phyloP scores from a whole-genome alignment of 2,113 vertebrate genomes.

The Paedocypris sp. region DNA sequence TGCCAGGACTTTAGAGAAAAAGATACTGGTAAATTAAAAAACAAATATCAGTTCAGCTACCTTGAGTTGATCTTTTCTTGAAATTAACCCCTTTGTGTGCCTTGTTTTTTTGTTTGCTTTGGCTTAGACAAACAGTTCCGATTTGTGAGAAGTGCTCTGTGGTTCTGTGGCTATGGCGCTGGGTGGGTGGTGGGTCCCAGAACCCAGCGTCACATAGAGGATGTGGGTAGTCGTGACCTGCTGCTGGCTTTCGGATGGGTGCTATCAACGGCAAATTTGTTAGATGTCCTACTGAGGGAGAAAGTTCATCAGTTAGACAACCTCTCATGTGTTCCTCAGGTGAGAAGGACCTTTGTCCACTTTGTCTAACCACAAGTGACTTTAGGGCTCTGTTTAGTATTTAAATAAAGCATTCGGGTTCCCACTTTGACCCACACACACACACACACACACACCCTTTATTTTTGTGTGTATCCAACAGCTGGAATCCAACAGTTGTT shows the following conservation, averaged over 20 bases:
- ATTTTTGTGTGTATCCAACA: no score
- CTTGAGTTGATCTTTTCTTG: neutral
- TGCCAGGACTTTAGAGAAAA: slow-evolving; percentile 1
- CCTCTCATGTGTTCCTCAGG: slow-evolving; percentile 1
- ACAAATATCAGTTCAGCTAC: no score
- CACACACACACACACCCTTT: no score
- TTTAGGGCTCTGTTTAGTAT: no score
- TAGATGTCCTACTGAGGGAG: slow-evolving; percentile 47
- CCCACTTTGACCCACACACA: no score
- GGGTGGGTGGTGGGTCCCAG: slow-evolving; percentile 41
- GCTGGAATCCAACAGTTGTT: no score
- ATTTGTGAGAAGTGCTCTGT: slow-evolving; percentile 51
- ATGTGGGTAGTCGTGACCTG: slow-evolving; percentile 48
- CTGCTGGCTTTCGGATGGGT: slow-evolving; percentile 58
- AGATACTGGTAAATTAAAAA: slow-evolving; percentile 27
- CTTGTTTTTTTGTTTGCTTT: slow-evolving; percentile 16
- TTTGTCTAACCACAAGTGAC: neutral
- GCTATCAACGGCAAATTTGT: slow-evolving; percentile 41
- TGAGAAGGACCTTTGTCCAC: neutral
- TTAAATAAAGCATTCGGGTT: no score
- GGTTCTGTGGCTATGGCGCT: slow-evolving; percentile 54
- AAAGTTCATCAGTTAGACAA: slow-evolving; percentile 44
- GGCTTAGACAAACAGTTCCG: slow-evolving; percentile 28
- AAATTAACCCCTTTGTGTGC: neutral
- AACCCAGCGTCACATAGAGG: slow-evolving; percentile 9